Evolutionary conservation across 1,140 invertebrate genomes (phyloP).

Genomic region (Zaprionus ghesquierei): DNA sequence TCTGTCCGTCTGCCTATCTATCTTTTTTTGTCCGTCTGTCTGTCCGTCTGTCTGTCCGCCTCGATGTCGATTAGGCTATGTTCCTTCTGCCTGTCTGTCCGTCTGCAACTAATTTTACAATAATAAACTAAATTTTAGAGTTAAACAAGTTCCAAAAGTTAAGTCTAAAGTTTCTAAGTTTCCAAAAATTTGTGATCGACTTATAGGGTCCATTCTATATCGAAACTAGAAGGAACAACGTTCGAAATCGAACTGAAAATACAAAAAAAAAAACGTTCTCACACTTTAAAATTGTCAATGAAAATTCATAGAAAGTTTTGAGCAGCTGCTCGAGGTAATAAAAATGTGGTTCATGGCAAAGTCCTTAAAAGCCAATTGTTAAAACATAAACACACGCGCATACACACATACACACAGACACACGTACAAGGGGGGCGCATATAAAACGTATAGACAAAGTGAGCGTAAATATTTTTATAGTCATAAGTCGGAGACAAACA

Average conservation of each 20-base stretch:
- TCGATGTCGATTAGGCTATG: no score
- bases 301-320: not conserved
- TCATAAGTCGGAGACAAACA: constrained; percentile 42
- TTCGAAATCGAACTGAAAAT: not conserved
- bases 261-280: not conserved
- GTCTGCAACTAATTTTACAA: no score
- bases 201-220: no score
- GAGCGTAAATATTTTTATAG: constrained; percentile 40
- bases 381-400: constrained; percentile 25
- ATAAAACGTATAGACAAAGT: constrained; percentile 32
- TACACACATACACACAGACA: not conserved
- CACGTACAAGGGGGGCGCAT: not conserved
- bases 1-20: no score
- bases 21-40: no score
- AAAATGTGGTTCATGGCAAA: constrained; percentile 2
- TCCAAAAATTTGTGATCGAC: no score
- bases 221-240: not conserved
- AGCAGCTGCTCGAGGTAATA: not conserved
- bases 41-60: no score
- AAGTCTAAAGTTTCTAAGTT: no score
- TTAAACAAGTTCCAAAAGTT: no score
- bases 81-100: no score
- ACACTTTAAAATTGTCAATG: constrained; percentile 2
- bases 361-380: constrained; percentile 32
- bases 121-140: no score